Base-by-base conservation (phyloP, 2,797 vertebrate species). In the Sebastes kiyomatsui region DNA sequence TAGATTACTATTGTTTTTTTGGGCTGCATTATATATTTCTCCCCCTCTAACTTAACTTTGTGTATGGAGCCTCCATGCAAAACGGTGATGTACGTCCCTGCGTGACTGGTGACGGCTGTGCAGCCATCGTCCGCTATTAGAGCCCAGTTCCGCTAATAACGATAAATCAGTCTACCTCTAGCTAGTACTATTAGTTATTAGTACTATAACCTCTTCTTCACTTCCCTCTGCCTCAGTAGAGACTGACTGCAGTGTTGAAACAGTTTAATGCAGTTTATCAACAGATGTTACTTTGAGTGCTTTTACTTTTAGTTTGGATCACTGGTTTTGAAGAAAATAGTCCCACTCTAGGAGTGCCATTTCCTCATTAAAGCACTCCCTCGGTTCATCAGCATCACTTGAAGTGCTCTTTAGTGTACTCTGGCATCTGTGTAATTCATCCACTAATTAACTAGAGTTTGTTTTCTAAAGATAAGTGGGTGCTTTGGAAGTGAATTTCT, bases 331-430 rank as follows among this genome's bases (percentile, higher is more conserved):
- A 35, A 27, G 65, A 72, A 70, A 72, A 20, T 38, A 13, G 83
- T 78, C 75, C 84, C 86, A 88, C 87, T 83, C 80, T 71, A n/a
- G 58, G 77, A 62, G 59, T 62, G 80, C 16, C 70, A 46, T 78
- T 72, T 82, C 77, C 72, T 77, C 72, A 30, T 54, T 27, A 73
- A 82, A 61, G n/a, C 52, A 55, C 64, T 14, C 13, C 62, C 59
- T 23, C 12, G 18, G 42, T 60, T 65, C n/a, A 82, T 81, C 68
- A 77, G 75, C 85, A 83, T 81, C 64, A 67, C 55, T 22, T 27
- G 2, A 65, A 16, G 59, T 67, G n/a, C 60, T 80, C 5, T 66
- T 28, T 46, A 16, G 52, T 73, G 42, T 32, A 5, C 13, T 49
- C 22, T 58, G 66, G 23, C 38, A 35, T 77, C 35, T 69, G 33